Conservation (phyloP, 1,140 invertebrate species). For the Lordiphosa mommai region DNA sequence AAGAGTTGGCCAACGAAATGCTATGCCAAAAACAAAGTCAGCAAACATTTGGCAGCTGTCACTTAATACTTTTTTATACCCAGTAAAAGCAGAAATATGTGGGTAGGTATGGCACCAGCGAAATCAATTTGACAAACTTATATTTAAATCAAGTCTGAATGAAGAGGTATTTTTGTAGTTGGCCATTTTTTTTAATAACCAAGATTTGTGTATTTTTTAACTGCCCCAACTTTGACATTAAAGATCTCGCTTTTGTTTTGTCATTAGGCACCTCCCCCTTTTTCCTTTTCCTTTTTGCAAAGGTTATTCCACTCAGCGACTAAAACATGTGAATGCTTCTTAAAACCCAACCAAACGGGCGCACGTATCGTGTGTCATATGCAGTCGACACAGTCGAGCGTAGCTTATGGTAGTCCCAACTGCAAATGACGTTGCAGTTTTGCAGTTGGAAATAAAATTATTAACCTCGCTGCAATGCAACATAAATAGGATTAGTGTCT, state of each 20-base stretch:
- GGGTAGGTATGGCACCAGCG: background rate
- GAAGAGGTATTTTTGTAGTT: background rate
- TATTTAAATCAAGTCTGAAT: background rate
- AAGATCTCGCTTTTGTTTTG: constrained; percentile 17
- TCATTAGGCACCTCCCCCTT: background rate
- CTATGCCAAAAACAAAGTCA: constrained; percentile 44
- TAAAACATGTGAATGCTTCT: background rate
- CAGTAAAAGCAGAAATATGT: background rate
- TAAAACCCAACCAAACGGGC: constrained; percentile 32
- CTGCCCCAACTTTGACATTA: constrained; percentile 20
- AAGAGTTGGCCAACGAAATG: constrained; percentile 23
- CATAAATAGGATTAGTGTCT: constrained; percentile 79
- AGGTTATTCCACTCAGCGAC: background rate
- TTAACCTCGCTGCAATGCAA: constrained; percentile 76
- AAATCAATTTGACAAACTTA: background rate
- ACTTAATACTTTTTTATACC: constrained; percentile 43
- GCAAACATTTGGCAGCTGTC: constrained; percentile 69
- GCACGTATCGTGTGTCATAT: constrained; percentile 74
- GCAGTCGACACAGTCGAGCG: constrained; percentile 32
- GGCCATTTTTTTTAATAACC: background rate
- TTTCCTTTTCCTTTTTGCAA: background rate
- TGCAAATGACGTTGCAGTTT: constrained; percentile 32
- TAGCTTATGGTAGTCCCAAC: constrained; percentile 39
- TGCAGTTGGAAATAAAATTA: constrained; percentile 75
- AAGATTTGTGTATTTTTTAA: background rate